These are phyloP conservation scores for Micrastur ruficollis DNA, from an alignment of 2,797 vertebrate species.

Conservation along the genomic window DNA sequence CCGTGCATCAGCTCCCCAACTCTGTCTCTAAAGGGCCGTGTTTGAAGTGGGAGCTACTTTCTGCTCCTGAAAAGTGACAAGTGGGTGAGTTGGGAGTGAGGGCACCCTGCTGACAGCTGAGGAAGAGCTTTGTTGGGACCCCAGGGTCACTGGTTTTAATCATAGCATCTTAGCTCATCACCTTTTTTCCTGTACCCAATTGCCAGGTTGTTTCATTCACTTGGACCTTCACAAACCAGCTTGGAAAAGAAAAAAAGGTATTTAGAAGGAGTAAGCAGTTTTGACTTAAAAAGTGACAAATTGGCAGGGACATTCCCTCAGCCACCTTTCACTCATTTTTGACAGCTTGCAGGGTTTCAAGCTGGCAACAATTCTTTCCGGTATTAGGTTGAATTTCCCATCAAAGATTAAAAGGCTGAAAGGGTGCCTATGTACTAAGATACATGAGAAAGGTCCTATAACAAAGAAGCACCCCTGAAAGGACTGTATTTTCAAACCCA, in stretches of 20 bases:
- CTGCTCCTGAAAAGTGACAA: not conserved
- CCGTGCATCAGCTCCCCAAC: not conserved
- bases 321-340: not conserved
- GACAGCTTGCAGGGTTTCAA: not conserved
- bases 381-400: not conserved
- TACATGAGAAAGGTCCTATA: not conserved
- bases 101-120: not conserved
- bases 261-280: not conserved
- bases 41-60: not conserved
- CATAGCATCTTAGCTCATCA: not conserved
- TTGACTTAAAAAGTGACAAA: not conserved
- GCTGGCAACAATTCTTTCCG: not conserved
- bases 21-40: not conserved
- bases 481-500: not conserved
- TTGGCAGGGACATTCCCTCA: not conserved
- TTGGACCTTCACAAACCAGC: not conserved
- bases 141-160: not conserved
- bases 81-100: not conserved
- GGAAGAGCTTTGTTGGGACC: not conserved
- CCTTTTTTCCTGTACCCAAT: not conserved
- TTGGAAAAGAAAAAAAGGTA: not conserved
- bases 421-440: not conserved
- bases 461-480: not conserved
- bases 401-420: not conserved
- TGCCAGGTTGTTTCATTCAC: not conserved